Percentiles rank a stretch among this genome's conserved stretches.
Evolutionary conservation across 2,888 invertebrate species (phyloP).

Genomic region (Itoplectis maculator): DNA sequence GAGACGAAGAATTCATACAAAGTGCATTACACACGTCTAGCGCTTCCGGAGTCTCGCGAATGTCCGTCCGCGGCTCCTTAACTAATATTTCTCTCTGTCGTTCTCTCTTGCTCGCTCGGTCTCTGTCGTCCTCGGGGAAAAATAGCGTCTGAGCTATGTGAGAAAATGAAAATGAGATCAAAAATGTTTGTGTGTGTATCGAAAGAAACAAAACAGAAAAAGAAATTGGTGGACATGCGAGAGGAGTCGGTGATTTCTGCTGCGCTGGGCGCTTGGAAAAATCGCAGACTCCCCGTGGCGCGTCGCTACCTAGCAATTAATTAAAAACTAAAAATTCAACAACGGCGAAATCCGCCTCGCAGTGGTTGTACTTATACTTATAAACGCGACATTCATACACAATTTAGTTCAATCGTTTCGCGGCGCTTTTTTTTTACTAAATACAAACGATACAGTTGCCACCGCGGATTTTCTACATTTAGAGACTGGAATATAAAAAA

Average conservation of each 20-base stretch:
- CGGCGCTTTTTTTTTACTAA: neutral
- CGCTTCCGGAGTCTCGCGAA: constrained; percentile 26
- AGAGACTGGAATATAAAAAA: constrained; percentile 40
- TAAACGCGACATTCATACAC: constrained; percentile 35
- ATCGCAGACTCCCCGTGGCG: neutral
- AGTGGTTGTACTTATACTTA: constrained; percentile 26
- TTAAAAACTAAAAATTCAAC: constrained; percentile 41
- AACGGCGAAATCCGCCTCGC: constrained; percentile 7
- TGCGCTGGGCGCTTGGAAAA: neutral
- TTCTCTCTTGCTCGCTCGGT: neutral
- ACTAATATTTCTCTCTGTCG: constrained; percentile 32
- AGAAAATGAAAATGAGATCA: constrained; percentile 75
- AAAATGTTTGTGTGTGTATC: constrained; percentile 51
- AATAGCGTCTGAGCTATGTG: constrained; percentile 55
- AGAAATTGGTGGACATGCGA: neutral
- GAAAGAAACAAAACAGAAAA: constrained; percentile 39
- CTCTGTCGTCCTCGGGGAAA: constrained; percentile 15
- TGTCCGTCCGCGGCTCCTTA: constrained; percentile 24
- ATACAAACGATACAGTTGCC: constrained; percentile 19
- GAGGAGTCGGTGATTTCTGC: constrained; percentile 6
- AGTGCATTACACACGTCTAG: constrained; percentile 39
- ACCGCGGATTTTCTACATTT: constrained; percentile 27
- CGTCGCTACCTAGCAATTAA: constrained; percentile 6
- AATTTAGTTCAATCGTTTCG: constrained; percentile 7
- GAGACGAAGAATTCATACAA: constrained; percentile 44